Base-by-base conservation (phyloP, 2,888 invertebrate genomes). In the Nemurella pictetii region DNA sequence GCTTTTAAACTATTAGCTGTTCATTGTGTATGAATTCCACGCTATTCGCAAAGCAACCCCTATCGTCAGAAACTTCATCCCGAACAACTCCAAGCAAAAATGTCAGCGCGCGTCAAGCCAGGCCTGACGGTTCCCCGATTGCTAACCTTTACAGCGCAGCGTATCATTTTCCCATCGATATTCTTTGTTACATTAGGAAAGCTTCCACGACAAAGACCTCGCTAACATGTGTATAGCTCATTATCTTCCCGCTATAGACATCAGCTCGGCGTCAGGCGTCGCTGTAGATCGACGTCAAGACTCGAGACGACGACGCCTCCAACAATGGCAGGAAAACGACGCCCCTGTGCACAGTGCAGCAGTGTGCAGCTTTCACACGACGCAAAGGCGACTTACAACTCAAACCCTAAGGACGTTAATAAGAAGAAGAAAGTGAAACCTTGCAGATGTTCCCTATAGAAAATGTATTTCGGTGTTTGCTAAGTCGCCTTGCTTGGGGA, bases 271-370 rank as follows among this genome's bases (percentile, higher is more conserved):
- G 28, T 36, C 7, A 7, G 74, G 5, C 74, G 25, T 78, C 28
- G 5, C 28, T 78, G 78, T 7, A 28, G 78, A 28, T n/a, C 75
- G 27, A 26, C 75, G 75, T 30, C 78, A 30, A n/a, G n/a, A 5
- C n/a, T 29, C 4, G 78, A 3, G 9, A 29, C 29, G 26, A 35
- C 28, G 81, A 25, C 81, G 36, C 35, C 35, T 25, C 30, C 29
- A n/a, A 80, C 80, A 80, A 80, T 80, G 28, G 80, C 80, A 29
- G 5, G 28, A 20, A 32, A 81, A 32, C 26, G 81, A 81, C 81
- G 81, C 81, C 81, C 81, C 26, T 80, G 29, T 80, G 80, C 3
- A n/a, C n/a, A n/a, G n/a, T n/a, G n/a, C n/a, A n/a, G n/a, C n/a
- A n/a, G n/a, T n/a, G n/a, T n/a, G 75, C 12, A 74, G 30, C 80